Percentiles rank a stretch among this genome's conserved stretches.
phyloP scores from a whole-genome alignment of 2,797 vertebrate genomes.

The Triplophysa yarkandensis region DNA sequence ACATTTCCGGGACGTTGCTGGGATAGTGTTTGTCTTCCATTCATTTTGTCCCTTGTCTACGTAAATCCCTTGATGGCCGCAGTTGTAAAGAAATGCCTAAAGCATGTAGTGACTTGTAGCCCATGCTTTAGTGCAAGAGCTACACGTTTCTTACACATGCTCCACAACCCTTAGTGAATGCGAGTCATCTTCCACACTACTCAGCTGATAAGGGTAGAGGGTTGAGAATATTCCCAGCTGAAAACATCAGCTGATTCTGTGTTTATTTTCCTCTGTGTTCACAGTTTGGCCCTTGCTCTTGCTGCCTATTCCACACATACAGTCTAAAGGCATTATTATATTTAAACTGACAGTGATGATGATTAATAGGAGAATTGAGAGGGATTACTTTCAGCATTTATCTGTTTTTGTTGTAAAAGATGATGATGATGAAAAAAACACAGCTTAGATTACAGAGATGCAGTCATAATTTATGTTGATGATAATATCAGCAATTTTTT shows the following conservation, averaged over 20 bases:
- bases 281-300: background rate
- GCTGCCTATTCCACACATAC: background rate
- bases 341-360: too few species aligned
- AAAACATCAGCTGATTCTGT: background rate
- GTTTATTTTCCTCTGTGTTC: background rate
- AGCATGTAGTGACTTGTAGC: conserved; percentile 59
- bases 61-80: conserved; percentile 19
- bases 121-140: conserved; percentile 14
- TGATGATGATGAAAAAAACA: too few species aligned
- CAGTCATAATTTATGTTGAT: background rate
- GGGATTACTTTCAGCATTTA: background rate
- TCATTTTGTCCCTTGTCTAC: conserved; percentile 32
- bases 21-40: conserved; percentile 34
- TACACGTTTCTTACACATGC: conserved; percentile 3
- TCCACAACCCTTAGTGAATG: conserved; percentile 20
- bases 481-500: background rate
- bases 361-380: too few species aligned
- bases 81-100: conserved; percentile 59
- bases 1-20: conserved; percentile 52
- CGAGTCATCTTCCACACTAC: background rate
- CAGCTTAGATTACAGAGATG: background rate
- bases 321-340: background rate
- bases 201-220: background rate
- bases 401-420: background rate
- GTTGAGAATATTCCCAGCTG: background rate